Evolutionary conservation across 1,140 invertebrate genomes (phyloP).

Genomic region (Sarcophaga bullata): DNA sequence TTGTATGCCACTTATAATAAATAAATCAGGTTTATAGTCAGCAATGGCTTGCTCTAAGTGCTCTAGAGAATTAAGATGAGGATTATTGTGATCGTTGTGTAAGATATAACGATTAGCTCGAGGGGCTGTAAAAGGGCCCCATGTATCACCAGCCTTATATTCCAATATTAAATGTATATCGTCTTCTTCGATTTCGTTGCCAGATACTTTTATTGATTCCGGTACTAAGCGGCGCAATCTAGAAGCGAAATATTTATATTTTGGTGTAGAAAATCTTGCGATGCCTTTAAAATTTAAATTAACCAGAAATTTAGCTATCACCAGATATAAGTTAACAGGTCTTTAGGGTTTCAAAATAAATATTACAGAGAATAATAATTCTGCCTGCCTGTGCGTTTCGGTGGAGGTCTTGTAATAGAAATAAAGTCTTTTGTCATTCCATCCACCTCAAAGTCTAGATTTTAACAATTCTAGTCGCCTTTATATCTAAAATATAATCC

Average conservation of each 20-base stretch:
- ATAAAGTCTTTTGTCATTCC: too few relatives aligned
- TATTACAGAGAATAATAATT: too few relatives aligned
- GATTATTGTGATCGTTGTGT: constrained; percentile 87
- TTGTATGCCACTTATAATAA: constrained; percentile 86
- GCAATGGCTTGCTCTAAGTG: constrained; percentile 74
- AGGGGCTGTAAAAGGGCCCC: constrained; percentile 79
- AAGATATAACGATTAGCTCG: constrained; percentile 89
- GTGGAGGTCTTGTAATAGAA: too few relatives aligned
- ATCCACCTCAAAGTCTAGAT: too few relatives aligned
- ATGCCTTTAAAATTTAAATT: too few relatives aligned
- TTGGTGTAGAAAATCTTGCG: too few relatives aligned
- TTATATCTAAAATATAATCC: too few relatives aligned
- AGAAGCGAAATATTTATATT: background rate
- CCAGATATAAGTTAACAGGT: too few relatives aligned
- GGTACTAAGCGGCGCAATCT: constrained; percentile 69
- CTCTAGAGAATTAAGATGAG: constrained; percentile 78
- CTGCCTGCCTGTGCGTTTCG: too few relatives aligned
- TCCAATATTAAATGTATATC: constrained; percentile 87
- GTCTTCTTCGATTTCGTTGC: constrained; percentile 73
- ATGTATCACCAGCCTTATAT: constrained; percentile 78
- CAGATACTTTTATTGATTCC: constrained; percentile 71
- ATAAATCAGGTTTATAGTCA: constrained; percentile 76
- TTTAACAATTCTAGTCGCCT: too few relatives aligned
- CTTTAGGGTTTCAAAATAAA: too few relatives aligned
- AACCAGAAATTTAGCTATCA: too few relatives aligned